Evolutionary conservation across 2,888 invertebrate genomes (phyloP).

Genomic region (Pollenia angustigena): DNA sequence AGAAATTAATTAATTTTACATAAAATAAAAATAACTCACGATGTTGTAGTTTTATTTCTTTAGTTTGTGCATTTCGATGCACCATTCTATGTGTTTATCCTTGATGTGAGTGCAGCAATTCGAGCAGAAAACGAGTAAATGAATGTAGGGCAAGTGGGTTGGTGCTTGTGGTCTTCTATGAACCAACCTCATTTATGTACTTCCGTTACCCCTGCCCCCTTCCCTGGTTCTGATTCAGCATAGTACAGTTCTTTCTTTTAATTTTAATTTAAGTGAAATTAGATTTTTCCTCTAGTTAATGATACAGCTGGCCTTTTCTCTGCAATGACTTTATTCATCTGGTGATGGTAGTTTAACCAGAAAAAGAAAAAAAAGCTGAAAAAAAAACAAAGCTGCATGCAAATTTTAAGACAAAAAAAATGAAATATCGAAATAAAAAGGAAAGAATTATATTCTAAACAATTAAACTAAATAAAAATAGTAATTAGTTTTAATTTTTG

Average conservation of each 20-base stretch:
- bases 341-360: constrained; percentile 37
- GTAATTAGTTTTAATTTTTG: constrained; percentile 45
- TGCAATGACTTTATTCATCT: constrained; percentile 42
- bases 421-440: neutral
- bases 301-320: constrained; percentile 70
- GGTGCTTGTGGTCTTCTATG: constrained; percentile 59
- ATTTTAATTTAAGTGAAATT: constrained; percentile 76
- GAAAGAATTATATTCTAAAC: constrained; percentile 23
- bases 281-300: constrained; percentile 74
- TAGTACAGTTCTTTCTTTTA: constrained; percentile 51
- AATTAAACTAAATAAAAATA: constrained; percentile 41
- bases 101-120: constrained; percentile 72
- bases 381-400: neutral
- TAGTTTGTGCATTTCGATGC: constrained; percentile 58
- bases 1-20: constrained; percentile 74
- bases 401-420: constrained; percentile 7
- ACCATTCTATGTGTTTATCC: constrained; percentile 69
- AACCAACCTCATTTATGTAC: constrained; percentile 47
- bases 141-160: constrained; percentile 70
- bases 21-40: constrained; percentile 72
- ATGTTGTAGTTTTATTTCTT: constrained; percentile 53
- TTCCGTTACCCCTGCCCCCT: constrained; percentile 47
- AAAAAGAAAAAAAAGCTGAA: constrained; percentile 8
- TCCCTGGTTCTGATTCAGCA: no score
- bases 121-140: constrained; percentile 73